phyloP scores from a whole-genome alignment of 37 sponge, comb jelly and placozoan species.

The Aplysina aerophoba region DNA sequence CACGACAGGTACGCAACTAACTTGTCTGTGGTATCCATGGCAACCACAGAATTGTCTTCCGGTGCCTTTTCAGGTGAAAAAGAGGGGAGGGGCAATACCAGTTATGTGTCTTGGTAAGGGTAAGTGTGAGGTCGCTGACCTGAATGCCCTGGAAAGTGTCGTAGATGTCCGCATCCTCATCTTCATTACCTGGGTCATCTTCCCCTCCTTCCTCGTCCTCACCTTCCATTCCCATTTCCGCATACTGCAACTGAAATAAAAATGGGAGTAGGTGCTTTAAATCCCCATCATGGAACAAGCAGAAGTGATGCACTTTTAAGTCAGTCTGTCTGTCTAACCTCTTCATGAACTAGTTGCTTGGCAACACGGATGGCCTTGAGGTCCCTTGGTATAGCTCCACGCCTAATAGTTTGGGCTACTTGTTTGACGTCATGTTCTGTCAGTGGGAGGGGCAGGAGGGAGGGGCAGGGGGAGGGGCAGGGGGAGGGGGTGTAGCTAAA shows the following conservation, averaged over 20 bases:
- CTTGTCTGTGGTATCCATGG: no score
- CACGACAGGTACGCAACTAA: no score
- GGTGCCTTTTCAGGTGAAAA: neutral
- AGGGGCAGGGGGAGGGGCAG: no score
- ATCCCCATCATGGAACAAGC: no score
- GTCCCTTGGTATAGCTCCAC: conserved; percentile 27
- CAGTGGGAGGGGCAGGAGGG: no score
- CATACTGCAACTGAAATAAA: conserved; percentile 65
- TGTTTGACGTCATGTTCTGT: no score
- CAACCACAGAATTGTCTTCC: no score
- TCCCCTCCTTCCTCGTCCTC: conserved; percentile 16
- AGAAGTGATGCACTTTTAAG: conserved; percentile 5
- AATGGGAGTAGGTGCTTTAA: neutral
- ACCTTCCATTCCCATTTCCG: conserved; percentile 60
- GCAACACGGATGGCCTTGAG: conserved; percentile 67
- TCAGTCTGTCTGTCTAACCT: conserved; percentile 40
- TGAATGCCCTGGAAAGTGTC: conserved; percentile 1
- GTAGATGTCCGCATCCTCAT: neutral
- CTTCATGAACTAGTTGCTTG: conserved; percentile 76
- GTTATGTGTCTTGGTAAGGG: neutral
- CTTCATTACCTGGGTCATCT: neutral
- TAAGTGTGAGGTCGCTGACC: neutral
- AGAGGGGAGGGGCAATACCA: neutral
- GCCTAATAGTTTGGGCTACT: conserved; percentile 19
- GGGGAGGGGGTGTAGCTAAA: no score